Base-by-base conservation (phyloP, 2,113 vertebrate genomes). In the Halcyon senegalensis region DNA sequence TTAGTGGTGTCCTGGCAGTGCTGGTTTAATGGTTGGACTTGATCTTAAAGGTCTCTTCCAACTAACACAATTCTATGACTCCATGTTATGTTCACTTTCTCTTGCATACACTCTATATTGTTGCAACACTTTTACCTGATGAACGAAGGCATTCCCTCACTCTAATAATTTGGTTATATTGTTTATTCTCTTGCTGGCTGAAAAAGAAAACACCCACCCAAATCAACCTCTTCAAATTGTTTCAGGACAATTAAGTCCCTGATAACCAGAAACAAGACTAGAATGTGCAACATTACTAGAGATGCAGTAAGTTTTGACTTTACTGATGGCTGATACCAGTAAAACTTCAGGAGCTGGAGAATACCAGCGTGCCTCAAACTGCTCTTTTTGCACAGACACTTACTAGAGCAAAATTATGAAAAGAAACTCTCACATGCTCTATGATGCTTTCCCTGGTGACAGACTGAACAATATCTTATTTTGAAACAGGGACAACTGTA, bases 221-320 rank as follows among this genome's bases (percentile, higher is more conserved):
- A 76, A 89, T 60, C 50, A 91, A 63, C 14, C 31, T 88, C 89
- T 94, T 88, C 83, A 83, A 76, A 58, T 59, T 72, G 3, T 87
- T 88, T 95, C 58, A 67, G 63, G 78, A 62, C 53, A 76, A 93
- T 91, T 92, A 96, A 93, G 50, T 53, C 19, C 20, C 37, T 44
- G 51, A 93, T 96, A 94, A 92, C 4, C 19, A 58, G 70, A 75
- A 95, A 92, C 75, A 87, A 94, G n/a, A 50, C 17, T 46, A 64
- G 75, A 93, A 94, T 51, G 13, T 53, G 43, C 43, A 83, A 9
- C 69, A 24, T 68, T 33, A 27, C 37, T 41, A 37, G 14, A 66
- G 16, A 21, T 33, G 11, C 43, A 43, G 0, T 46, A 48, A 28
- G 13, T 31, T 5, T 11, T 76, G 44, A 18, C 12, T 30, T 59